These are phyloP conservation scores for Helogale parvula DNA, from an alignment of 2,113 vertebrate species.

Conservation along the genomic window DNA sequence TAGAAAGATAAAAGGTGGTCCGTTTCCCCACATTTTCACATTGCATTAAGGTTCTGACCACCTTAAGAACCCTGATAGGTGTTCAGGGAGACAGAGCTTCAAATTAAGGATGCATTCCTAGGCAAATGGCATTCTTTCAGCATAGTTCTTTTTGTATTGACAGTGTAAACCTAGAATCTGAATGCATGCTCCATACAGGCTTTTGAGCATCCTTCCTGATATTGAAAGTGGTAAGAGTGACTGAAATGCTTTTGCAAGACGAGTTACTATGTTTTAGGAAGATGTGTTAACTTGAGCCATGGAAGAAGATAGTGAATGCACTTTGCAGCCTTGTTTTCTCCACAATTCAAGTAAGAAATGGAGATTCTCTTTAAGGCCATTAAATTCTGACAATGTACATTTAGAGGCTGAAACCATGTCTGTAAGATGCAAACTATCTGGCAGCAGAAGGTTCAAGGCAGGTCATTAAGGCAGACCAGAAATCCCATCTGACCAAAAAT, in stretches of 20 bases:
- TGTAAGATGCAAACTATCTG: neutral
- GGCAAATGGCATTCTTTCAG: neutral
- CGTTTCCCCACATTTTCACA: neutral
- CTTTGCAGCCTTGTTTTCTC: neutral
- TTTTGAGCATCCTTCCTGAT: neutral
- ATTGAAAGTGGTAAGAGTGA: neutral
- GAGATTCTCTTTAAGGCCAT: neutral
- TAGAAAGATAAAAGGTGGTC: neutral
- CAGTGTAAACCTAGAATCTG: neutral
- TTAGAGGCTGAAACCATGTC: neutral
- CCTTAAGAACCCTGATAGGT: neutral
- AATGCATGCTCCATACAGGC: neutral
- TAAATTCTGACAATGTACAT: neutral
- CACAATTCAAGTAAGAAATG: neutral
- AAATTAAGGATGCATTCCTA: neutral
- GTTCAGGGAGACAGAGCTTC: slow-evolving; percentile 25
- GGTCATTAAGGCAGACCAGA: neutral
- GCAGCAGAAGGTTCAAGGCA: neutral
- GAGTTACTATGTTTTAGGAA: slow-evolving; percentile 1
- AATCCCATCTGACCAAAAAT: neutral
- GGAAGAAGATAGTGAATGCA: neutral
- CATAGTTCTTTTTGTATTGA: neutral
- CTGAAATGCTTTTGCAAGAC: neutral
- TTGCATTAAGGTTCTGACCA: neutral
- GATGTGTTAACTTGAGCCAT: neutral